Conservation (phyloP, 2,797 vertebrate genomes). For the Pygocentrus nattereri region DNA sequence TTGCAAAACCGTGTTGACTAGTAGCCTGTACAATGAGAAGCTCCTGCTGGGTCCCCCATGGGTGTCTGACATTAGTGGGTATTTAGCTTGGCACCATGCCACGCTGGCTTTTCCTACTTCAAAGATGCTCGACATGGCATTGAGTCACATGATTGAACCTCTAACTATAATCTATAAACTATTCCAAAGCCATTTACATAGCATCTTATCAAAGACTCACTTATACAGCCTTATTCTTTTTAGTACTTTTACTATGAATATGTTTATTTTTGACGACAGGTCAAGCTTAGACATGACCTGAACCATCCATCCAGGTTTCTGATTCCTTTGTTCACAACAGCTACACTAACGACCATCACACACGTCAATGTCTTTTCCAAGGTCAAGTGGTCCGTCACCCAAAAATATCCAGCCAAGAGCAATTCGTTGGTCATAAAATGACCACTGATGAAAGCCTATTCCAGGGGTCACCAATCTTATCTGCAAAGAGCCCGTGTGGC, state of each 20-base stretch:
- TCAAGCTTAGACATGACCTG: too few species aligned
- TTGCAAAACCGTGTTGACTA: neutral
- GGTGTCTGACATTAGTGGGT: slow-evolving; percentile 44
- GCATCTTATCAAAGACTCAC: neutral
- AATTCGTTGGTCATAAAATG: neutral
- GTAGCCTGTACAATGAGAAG: slow-evolving; percentile 30
- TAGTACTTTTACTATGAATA: too few species aligned
- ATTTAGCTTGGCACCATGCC: slow-evolving; percentile 33
- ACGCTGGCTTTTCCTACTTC: slow-evolving; percentile 40
- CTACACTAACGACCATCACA: too few species aligned
- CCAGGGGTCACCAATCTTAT: neutral
- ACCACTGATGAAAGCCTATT: neutral
- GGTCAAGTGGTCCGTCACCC: too few species aligned
- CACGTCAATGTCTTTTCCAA: too few species aligned
- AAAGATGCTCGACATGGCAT: slow-evolving; percentile 14
- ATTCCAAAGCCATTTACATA: neutral
- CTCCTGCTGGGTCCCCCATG: slow-evolving; percentile 40
- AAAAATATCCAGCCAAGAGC: neutral
- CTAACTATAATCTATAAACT: neutral
- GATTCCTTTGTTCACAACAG: too few species aligned
- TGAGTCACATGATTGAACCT: neutral
- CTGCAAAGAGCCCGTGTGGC: too few species aligned
- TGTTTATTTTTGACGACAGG: too few species aligned
- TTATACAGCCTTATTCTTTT: too few species aligned
- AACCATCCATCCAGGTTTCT: too few species aligned